Percentiles rank a stretch among this genome's conserved stretches.
These are phyloP conservation scores for Melanotaenia maccullochi DNA, from an alignment of 2,797 vertebrate genomes.

Conservation along the genomic window DNA sequence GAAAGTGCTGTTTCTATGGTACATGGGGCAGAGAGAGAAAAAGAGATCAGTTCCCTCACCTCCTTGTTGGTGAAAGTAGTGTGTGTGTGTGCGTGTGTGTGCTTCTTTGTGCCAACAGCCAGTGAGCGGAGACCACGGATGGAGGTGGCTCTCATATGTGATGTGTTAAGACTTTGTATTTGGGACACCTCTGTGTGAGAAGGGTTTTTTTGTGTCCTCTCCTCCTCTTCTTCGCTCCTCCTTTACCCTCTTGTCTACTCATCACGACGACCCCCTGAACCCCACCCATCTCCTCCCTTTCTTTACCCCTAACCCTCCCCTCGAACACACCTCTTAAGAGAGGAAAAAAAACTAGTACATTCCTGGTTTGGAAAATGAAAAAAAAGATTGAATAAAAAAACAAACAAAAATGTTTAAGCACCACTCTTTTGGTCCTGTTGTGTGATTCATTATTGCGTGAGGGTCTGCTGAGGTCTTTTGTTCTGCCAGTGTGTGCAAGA, in stretches of 20 bases:
- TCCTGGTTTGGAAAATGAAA: constrained; percentile 83
- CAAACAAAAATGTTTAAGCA: constrained; percentile 83
- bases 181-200: constrained; percentile 78
- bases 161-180: constrained; percentile 82
- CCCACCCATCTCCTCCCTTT: constrained; percentile 2
- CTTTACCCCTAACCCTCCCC: background rate
- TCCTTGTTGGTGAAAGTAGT: constrained; percentile 56
- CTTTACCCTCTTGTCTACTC: constrained; percentile 54
- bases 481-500: constrained; percentile 19
- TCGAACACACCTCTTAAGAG: constrained; percentile 77
- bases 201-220: constrained; percentile 70
- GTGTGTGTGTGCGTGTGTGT: constrained; percentile 43
- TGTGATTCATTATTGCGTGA: constrained; percentile 70
- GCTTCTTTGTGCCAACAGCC: constrained; percentile 83
- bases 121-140: constrained; percentile 65
- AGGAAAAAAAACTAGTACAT: constrained; percentile 85
- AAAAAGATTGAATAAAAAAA: constrained; percentile 85
- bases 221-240: constrained; percentile 59
- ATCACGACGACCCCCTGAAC: constrained; percentile 53
- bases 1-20: constrained; percentile 64
- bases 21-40: constrained; percentile 13
- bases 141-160: constrained; percentile 71
- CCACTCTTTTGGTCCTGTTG: constrained; percentile 71
- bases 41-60: constrained; percentile 57
- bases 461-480: constrained; percentile 56